A percentile compares a stretch with the other conserved stretches of the same genome.
phyloP scores from a whole-genome alignment of 2,888 invertebrate genomes.

The Apamea crenata region DNA sequence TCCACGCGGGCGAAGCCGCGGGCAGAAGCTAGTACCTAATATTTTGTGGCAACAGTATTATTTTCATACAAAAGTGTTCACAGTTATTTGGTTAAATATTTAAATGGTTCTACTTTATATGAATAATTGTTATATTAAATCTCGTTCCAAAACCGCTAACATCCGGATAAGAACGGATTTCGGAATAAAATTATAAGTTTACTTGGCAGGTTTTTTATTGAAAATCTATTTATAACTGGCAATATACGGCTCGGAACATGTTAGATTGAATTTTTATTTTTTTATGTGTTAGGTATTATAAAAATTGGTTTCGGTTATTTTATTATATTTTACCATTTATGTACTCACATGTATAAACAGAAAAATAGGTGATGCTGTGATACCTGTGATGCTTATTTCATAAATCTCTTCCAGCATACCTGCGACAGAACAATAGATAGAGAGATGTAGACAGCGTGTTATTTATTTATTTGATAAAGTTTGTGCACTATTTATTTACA shows the following conservation, averaged over 20 bases:
- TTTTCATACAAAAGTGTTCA: too few relatives aligned
- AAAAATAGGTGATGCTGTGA: too few relatives aligned
- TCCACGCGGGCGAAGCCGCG: too few relatives aligned
- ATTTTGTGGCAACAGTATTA: neutral
- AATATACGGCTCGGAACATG: neutral
- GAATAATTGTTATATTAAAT: neutral
- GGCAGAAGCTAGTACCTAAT: too few relatives aligned
- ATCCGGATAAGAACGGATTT: neutral
- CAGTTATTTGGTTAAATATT: neutral
- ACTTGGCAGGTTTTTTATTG: slow-evolving; percentile 4
- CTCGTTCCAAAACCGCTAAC: neutral
- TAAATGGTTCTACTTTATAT: neutral
- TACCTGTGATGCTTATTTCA: too few relatives aligned
- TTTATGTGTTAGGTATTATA: neutral
- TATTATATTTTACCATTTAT: neutral
- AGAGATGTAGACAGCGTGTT: too few relatives aligned
- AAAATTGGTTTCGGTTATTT: neutral
- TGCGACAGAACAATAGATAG: too few relatives aligned
- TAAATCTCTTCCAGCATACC: too few relatives aligned
- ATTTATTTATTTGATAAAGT: too few relatives aligned
- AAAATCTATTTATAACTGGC: slow-evolving; percentile 9
- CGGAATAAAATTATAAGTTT: slow-evolving; percentile 22
- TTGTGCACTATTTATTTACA: too few relatives aligned
- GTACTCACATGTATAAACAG: neutral
- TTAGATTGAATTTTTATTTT: neutral